Percentiles rank a stretch among this genome's conserved stretches.
Evolutionary conservation across 2,888 invertebrate species (phyloP).

Genomic region (Dioctria linearis): DNA sequence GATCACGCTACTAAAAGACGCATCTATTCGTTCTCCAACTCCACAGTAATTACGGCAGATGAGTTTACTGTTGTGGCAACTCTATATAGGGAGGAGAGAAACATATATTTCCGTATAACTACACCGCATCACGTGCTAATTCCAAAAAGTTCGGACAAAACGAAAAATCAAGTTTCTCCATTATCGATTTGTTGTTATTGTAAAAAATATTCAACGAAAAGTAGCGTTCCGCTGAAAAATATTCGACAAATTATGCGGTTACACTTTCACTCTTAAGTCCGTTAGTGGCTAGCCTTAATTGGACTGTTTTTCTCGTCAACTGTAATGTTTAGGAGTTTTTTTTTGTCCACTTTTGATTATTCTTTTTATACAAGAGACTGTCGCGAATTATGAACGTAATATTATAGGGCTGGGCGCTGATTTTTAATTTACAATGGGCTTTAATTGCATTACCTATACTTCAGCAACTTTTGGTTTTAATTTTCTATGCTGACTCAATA

Average conservation of each 20-base stretch:
- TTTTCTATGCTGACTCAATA: no score
- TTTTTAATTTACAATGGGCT: no score
- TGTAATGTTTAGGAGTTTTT: neutral
- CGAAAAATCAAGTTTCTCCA: neutral
- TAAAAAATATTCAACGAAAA: neutral
- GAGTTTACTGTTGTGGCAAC: neutral
- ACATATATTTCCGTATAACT: neutral
- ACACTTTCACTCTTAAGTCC: slow-evolving; percentile 6
- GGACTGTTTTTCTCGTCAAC: slow-evolving; percentile 1
- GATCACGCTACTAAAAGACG: neutral
- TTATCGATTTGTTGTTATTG: neutral
- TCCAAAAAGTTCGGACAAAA: neutral
- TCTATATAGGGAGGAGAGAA: neutral
- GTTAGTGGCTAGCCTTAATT: neutral
- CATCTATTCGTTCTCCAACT: neutral
- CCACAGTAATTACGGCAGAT: neutral
- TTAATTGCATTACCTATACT: no score
- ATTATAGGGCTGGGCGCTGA: no score
- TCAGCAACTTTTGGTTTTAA: no score
- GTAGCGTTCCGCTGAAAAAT: neutral
- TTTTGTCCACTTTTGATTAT: slow-evolving; percentile 2
- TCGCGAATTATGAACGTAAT: neutral
- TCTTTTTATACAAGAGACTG: neutral
- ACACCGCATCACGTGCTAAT: neutral
- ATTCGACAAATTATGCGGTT: slow-evolving; percentile 22